Conservation (phyloP, 2,113 vertebrate genomes). For the Oxyruncus cristatus region DNA sequence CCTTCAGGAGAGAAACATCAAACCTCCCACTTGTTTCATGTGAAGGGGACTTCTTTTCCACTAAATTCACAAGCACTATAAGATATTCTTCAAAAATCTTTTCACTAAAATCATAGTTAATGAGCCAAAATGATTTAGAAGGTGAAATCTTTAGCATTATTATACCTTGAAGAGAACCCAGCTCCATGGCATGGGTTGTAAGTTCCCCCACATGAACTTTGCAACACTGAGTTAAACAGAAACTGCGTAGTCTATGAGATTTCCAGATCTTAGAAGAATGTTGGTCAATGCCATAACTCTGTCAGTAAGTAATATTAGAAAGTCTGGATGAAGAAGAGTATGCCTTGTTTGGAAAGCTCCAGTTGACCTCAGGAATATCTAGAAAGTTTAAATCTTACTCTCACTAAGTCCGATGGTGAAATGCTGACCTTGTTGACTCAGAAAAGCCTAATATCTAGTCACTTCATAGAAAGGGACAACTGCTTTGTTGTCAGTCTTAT, state of each 20-base stretch:
- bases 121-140: not conserved
- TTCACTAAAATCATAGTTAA: not conserved
- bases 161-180: not conserved
- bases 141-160: not conserved
- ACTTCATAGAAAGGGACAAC: not conserved
- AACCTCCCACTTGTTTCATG: fast-evolving
- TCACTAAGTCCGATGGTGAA: not conserved
- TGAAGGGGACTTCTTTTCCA: not conserved
- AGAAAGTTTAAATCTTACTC: not conserved
- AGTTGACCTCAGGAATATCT: not conserved
- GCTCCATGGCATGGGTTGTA: not conserved
- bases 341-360: not conserved
- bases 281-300: not conserved
- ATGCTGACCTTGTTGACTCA: fast-evolving
- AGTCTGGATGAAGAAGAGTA: not conserved
- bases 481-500: not conserved
- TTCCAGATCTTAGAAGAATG: not conserved
- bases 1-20: not conserved
- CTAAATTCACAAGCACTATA: not conserved
- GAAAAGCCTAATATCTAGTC: not conserved
- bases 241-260: not conserved
- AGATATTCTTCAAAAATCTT: not conserved
- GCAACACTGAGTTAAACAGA: not conserved
- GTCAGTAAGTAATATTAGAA: not conserved
- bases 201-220: not conserved